These are phyloP conservation scores for Polypterus senegalus DNA, from an alignment of 2,113 vertebrate genomes.

Conservation along the genomic window DNA sequence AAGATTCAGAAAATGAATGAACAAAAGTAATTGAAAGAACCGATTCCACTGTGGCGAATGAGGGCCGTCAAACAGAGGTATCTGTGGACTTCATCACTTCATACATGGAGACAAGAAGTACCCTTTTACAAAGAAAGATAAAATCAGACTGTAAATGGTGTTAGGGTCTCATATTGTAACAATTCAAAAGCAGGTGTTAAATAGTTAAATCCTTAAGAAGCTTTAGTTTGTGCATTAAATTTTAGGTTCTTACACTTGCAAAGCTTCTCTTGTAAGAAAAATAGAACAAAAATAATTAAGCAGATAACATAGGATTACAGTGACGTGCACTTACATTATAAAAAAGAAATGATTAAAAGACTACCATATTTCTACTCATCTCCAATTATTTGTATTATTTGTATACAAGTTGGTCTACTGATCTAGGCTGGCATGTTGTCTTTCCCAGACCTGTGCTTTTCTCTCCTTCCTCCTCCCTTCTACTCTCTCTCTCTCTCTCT, in stretches of 20 bases:
- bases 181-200: background rate
- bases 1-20: too few relatives aligned
- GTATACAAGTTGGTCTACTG: too few relatives aligned
- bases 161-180: background rate
- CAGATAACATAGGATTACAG: too few relatives aligned
- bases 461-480: background rate
- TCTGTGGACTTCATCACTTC: background rate
- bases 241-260: too few relatives aligned
- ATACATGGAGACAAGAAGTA: background rate
- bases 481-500: background rate
- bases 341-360: background rate
- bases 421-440: too few relatives aligned
- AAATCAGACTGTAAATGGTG: background rate
- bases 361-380: background rate
- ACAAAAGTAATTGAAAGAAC: background rate
- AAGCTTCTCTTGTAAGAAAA: too few relatives aligned
- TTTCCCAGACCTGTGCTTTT: background rate
- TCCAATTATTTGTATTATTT: background rate
- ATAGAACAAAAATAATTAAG: too few relatives aligned
- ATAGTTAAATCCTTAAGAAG: background rate
- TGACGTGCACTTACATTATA: background rate
- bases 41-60: background rate
- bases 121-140: background rate
- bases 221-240: background rate
- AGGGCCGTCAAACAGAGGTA: too few relatives aligned